Conservation (phyloP, 2,113 vertebrate genomes). For the Engraulis encrasicolus region DNA sequence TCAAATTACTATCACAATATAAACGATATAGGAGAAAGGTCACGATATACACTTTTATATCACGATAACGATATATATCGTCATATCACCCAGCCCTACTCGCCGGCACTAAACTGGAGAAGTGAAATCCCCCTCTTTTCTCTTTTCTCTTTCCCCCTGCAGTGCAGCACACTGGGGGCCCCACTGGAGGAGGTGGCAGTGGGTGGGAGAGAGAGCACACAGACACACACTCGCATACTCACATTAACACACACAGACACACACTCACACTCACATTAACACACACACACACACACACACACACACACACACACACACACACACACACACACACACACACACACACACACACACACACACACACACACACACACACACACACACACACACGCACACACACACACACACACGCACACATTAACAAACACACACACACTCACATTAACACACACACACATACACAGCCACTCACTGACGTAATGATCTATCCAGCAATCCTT, state of each 20-base stretch:
- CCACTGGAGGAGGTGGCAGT: constrained; percentile 8
- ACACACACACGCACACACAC: not conserved
- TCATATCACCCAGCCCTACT: too few species aligned
- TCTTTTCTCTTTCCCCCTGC: too few species aligned
- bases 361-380: not conserved
- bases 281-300: not conserved
- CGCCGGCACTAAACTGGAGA: too few species aligned
- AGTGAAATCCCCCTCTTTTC: constrained; percentile 3
- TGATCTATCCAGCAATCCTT: constrained; percentile 34
- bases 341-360: constrained; percentile 8
- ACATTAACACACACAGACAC: too few species aligned
- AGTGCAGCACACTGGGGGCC: not conserved
- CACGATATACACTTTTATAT: too few species aligned
- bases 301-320: not conserved
- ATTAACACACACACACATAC: not conserved
- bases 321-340: constrained; percentile 1
- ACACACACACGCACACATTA: too few species aligned
- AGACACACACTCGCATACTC: not conserved
- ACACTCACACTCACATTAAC: too few species aligned
- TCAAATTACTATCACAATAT: too few species aligned
- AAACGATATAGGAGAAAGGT: too few species aligned
- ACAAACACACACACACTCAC: not conserved
- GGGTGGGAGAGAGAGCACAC: not conserved
- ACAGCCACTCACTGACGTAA: not conserved
- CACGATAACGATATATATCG: too few species aligned